These are phyloP conservation scores for Tubiluchus corallicola DNA, from an alignment of 2,888 invertebrate species.

Conservation along the genomic window DNA sequence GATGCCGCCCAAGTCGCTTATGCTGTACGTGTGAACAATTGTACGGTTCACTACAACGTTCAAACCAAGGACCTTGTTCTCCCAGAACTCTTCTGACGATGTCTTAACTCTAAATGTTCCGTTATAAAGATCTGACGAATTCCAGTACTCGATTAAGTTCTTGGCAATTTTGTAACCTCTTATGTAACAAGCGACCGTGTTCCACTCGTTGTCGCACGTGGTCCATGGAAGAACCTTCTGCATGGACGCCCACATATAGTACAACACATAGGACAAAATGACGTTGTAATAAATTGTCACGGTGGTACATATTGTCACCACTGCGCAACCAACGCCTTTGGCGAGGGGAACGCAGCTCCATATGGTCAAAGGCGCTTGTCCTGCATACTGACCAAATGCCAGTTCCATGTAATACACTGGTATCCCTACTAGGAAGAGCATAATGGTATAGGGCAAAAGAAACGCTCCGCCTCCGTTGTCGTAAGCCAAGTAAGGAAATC, in stretches of 20 bases:
- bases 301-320: constrained; percentile 45
- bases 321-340: constrained; percentile 36
- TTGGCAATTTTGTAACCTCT: no score
- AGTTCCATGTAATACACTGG: constrained; percentile 32
- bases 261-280: constrained; percentile 54
- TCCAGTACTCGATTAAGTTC: no score
- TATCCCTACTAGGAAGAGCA: constrained; percentile 42
- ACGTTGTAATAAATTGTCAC: constrained; percentile 60
- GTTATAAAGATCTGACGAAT: no score
- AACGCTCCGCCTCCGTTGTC: constrained; percentile 39
- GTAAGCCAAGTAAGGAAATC: constrained; percentile 14
- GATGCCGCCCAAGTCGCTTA: constrained; percentile 18
- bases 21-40: no score
- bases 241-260: constrained; percentile 52
- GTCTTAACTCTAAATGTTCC: no score
- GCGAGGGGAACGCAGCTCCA: constrained; percentile 30
- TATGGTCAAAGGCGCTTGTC: constrained; percentile 29
- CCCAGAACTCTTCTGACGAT: no score
- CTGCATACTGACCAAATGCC: constrained; percentile 32
- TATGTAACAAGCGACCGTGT: no score
- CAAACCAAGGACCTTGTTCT: no score
- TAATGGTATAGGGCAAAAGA: constrained; percentile 49
- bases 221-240: constrained; percentile 45
- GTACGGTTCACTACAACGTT: no score
- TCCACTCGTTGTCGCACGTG: constrained; percentile 33